These are phyloP conservation scores for Henricia sp. DNA, from an alignment of 53 echinoderm and acorn worm genomes.

Conservation along the genomic window DNA sequence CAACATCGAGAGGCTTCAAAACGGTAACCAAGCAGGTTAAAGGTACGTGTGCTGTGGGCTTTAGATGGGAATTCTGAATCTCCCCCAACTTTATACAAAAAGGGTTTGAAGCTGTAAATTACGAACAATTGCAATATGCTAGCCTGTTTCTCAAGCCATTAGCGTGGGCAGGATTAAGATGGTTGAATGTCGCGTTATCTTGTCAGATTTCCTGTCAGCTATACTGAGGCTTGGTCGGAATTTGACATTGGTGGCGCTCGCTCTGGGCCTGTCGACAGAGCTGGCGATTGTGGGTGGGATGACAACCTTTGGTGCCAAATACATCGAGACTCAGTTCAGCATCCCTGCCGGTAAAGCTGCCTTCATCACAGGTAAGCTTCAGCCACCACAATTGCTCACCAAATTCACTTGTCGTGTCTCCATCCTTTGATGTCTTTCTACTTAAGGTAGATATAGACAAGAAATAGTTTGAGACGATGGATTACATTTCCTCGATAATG, in stretches of 20 bases:
- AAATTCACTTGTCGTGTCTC: too few relatives aligned
- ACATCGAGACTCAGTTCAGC: slow-evolving; percentile 9
- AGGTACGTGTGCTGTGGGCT: background rate
- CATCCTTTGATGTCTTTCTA: too few relatives aligned
- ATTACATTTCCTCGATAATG: too few relatives aligned
- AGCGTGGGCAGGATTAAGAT: too few relatives aligned
- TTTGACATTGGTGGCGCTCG: slow-evolving; percentile 21
- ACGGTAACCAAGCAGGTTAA: background rate
- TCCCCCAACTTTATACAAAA: background rate
- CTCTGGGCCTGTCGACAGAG: slow-evolving; percentile 8
- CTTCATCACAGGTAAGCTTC: background rate
- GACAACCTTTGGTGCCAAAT: slow-evolving; percentile 17
- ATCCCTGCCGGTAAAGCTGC: background rate
- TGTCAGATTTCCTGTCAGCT: slow-evolving; percentile 1
- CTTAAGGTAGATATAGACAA: too few relatives aligned
- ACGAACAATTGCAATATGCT: too few relatives aligned
- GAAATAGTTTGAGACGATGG: too few relatives aligned
- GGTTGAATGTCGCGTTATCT: background rate
- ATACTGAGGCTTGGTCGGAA: slow-evolving; percentile 12
- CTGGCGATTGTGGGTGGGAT: slow-evolving; percentile 13
- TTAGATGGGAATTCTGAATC: background rate
- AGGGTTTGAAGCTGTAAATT: too few relatives aligned
- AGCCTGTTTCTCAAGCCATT: too few relatives aligned
- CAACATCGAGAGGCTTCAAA: background rate
- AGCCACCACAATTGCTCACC: background rate